Base-by-base conservation (phyloP, 2,888 invertebrate genomes). In the Phyto melanocephala region DNA sequence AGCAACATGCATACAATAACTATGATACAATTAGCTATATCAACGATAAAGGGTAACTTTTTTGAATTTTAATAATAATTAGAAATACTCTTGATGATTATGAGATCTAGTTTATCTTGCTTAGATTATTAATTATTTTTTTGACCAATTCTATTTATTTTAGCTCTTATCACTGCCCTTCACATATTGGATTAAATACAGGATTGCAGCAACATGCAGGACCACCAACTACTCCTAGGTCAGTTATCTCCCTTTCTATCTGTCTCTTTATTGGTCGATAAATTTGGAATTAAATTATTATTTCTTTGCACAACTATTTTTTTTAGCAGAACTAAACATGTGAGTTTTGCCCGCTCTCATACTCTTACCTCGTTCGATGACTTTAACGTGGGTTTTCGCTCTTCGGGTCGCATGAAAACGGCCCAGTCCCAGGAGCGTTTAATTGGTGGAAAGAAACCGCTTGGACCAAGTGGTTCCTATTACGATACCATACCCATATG, bases 291-390 rank as follows among this genome's bases (percentile, higher is more conserved):
- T 3, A 15, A 20, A 13, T 17, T n/a, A 8, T 15, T 24, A 37
- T 17, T 50, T 56, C 24, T 0, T 15, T 1, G 1, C 5, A 24
- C 2, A 17, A 15, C 33, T 35, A 22, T 22, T 10, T 40, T 50
- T 35, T 28, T 70, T 77, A 90, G 17, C 92, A 96, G 96, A 90
- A 94, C 95, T 84, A 97, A 97, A 90, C 97, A 97, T 90, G 97
- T 97, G 40, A 97, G 96, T 87, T 97, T 97, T 88, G 96, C 97
- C 58, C 93, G 97, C 76, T 97, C 97, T 4, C 96, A 97, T 89
- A 97, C 97, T 0, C 91, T 96, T 85, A 96, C 96, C 33, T 96
- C 96, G 5, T 96, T 96, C 88, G 96, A 96, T 86, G 95, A 95
- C 88, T 92, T 92, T 50, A 92, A 92, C 67, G 81, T 92, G 87